Base-by-base conservation (phyloP, 2,888 invertebrate species). In the Oeneis ivallda region DNA sequence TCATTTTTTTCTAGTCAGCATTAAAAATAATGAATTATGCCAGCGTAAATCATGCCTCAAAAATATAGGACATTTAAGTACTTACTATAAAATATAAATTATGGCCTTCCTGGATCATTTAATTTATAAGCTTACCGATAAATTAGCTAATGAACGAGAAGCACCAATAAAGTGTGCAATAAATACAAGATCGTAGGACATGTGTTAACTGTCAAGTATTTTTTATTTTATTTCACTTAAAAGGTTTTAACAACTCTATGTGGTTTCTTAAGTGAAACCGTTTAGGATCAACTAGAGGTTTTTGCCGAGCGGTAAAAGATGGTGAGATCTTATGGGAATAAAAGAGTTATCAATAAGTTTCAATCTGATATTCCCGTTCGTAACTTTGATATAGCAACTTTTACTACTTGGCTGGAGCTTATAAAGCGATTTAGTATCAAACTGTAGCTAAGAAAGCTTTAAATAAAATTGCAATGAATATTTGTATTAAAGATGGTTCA, bases 341-440 rank as follows among this genome's bases (percentile, higher is more conserved):
- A 85, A 85, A 82, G 81, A 86, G 83, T 87, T 87, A 89, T 86
- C 89, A 88, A 89, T 90, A 87, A 84, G 83, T 86, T 86, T 80
- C 82, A 83, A 83, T 85, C 70, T 68, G 67, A 65, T 62, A 59
- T 64, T 59, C 61, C 34, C 63, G 67, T 63, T 65, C 50, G 50
- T 70, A 63, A 60, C 63, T 67, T 65, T 56, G 43, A 62, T 62
- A 56, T 50, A 60, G 56, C 50, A 67, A 61, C 45, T 65, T 56
- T 64, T 61, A 66, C 34, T 59, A 43, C 65, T 39, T 53, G 37
- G 19, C 13, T 57, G 60, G 60, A 15, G 52, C 19, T 59, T 66
- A 56, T 66, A 26, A 37, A 58, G 45, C 15, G 41, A 45, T 45
- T 58, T 34, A 19, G n/a, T 61, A 37, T 45, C n/a, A 47, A 26